Evolutionary conservation across 2,888 invertebrate species (phyloP), one percentile per base, ranked within the genome.

Genomic region (Stomorhina lunata): DNA sequence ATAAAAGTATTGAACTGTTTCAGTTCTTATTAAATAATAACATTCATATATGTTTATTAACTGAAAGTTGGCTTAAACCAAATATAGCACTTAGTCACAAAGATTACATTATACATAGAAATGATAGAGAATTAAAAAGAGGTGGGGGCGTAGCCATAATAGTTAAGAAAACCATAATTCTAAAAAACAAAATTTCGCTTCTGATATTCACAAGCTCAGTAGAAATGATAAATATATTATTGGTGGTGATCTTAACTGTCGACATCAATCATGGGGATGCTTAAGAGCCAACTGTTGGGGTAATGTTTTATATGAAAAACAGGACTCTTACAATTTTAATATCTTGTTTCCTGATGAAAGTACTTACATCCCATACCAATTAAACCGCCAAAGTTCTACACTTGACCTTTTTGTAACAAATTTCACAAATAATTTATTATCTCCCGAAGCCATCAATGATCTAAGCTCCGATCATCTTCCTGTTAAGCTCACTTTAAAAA

Each of bases 31-130:
- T n/a, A n/a, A n/a, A n/a, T n/a, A n/a, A n/a, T n/a, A n/a, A n/a
- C n/a, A 32, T 7, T 32, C 17, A 53, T 34, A 5, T 59, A 22
- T 20, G 59, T 37, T 59, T 59, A 59, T 1, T 59, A 2, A 20
- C 59, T n/a, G 59, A 59, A 37, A 59, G 9, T 59, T 59, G 59
- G 59, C 22, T 59, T 22, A 59, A 59, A 37, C 59, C 37, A 34
- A 20, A 59, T 59, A 22, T 59, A 37, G 0, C 59, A 12, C 22
- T 59, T 37, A 59, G 22, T 57, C 4, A 2, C 22, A n/a, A n/a
- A n/a, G n/a, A n/a, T n/a, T n/a, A n/a, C n/a, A n/a, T n/a, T n/a
- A n/a, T n/a, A n/a, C n/a, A n/a, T n/a, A n/a, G n/a, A n/a, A n/a
- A n/a, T n/a, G n/a, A n/a, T n/a, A n/a, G n/a, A n/a, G n/a, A n/a